These are phyloP conservation scores for Amblyraja radiata DNA, from an alignment of 2,797 vertebrate species.

Conservation along the genomic window DNA sequence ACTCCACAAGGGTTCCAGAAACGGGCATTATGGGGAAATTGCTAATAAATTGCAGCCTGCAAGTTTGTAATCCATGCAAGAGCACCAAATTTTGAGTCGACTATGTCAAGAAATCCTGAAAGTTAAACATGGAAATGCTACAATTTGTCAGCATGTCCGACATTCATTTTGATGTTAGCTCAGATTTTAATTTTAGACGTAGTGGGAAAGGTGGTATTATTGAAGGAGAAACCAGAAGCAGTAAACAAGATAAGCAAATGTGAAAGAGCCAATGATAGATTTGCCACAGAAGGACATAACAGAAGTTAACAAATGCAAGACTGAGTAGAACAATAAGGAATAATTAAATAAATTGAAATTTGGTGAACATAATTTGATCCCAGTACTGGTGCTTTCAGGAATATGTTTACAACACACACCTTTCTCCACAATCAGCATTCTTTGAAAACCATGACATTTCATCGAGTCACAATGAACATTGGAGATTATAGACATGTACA, in stretches of 20 bases:
- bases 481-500: background rate
- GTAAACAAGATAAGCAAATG: background rate
- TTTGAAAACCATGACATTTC: background rate
- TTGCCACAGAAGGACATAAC: background rate
- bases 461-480: background rate
- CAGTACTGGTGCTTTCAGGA: background rate
- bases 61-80: too few species aligned
- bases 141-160: too few species aligned
- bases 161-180: background rate
- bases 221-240: background rate
- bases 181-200: background rate
- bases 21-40: too few species aligned
- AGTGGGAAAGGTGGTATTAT: background rate
- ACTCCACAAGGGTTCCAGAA: too few species aligned
- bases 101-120: too few species aligned
- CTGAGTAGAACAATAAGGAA: background rate
- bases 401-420: background rate
- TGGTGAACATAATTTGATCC: background rate
- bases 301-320: background rate
- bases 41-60: too few species aligned
- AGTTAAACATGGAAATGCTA: too few species aligned
- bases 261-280: background rate
- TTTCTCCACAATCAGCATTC: background rate
- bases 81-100: too few species aligned
- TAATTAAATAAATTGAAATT: background rate